Percentiles rank a stretch among this genome's conserved stretches.
These are phyloP conservation scores for Momotus momota DNA, from an alignment of 2,797 vertebrate species.

Conservation along the genomic window DNA sequence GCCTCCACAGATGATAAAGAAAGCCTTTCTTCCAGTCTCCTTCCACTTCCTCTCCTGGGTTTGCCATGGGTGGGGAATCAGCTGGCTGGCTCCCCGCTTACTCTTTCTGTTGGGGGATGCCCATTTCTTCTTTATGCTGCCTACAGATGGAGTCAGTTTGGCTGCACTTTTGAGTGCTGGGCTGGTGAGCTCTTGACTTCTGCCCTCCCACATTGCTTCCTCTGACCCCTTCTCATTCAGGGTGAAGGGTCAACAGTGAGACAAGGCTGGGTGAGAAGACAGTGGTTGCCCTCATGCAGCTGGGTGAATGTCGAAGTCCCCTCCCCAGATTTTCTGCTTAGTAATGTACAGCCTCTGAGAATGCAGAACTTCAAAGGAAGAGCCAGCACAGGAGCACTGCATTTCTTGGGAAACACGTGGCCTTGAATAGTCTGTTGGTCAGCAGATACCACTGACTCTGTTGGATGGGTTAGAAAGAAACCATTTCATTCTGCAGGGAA, in stretches of 20 bases:
- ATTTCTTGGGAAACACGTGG: background rate
- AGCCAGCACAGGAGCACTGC: background rate
- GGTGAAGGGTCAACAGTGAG: background rate
- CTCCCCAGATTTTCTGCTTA: slow-evolving; percentile 7
- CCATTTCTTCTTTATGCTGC: background rate
- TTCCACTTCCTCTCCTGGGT: slow-evolving; percentile 7
- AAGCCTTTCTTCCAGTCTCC: slow-evolving; percentile 6
- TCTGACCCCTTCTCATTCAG: background rate
- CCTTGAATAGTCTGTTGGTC: background rate
- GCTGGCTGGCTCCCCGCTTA: slow-evolving; percentile 5
- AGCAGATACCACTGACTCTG: background rate
- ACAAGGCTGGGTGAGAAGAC: background rate
- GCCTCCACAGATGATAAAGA: background rate
- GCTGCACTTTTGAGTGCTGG: background rate
- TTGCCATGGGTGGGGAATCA: background rate
- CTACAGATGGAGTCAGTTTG: background rate
- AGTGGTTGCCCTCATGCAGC: background rate
- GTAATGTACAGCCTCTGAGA: slow-evolving; percentile 1
- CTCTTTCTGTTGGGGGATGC: background rate
- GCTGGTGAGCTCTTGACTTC: fast-evolving
- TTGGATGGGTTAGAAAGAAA: background rate
- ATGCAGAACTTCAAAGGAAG: slow-evolving; percentile 14
- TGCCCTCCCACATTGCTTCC: background rate
- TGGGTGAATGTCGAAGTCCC: background rate
- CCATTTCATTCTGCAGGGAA: background rate